Percentiles rank a stretch among this genome's conserved stretches.
Evolutionary conservation across 2,113 vertebrate species (phyloP).

Genomic region (Stercorarius parasiticus): DNA sequence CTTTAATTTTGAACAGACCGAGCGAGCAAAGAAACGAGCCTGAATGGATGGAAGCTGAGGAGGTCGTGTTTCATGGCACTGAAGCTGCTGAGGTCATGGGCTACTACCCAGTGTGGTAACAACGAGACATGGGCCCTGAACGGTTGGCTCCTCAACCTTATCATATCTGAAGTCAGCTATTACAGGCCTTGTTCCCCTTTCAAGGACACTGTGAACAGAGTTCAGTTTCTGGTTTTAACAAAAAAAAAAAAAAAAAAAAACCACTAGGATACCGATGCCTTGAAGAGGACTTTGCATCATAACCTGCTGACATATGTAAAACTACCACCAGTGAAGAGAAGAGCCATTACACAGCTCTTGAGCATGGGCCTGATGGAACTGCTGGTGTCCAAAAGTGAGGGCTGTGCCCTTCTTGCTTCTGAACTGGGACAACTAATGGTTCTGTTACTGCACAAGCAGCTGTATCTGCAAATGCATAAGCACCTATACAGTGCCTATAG

Average conservation of each 20-base stretch:
- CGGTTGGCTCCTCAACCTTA: neutral
- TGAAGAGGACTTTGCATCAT: neutral
- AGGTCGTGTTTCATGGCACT: neutral
- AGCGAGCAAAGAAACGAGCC: slow-evolving; percentile 40
- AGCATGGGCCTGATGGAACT: neutral
- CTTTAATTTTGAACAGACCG: slow-evolving; percentile 45
- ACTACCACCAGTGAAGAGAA: neutral
- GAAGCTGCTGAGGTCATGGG: neutral
- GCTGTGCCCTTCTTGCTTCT: neutral
- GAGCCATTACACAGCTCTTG: neutral
- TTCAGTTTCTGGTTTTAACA: neutral
- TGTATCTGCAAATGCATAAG: neutral
- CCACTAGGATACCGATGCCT: neutral
- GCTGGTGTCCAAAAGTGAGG: neutral
- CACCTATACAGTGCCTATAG: neutral
- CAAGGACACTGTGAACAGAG: neutral
- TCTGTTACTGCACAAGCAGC: neutral
- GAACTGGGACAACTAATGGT: fast-evolving
- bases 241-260: neutral
- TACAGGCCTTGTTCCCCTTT: neutral
- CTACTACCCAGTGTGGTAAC: neutral
- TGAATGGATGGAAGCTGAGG: neutral
- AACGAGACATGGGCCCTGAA: neutral
- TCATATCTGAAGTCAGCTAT: fast-evolving
- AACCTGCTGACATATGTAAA: neutral